Conservation (phyloP, 2,797 vertebrate genomes). For the Sparus aurata region DNA sequence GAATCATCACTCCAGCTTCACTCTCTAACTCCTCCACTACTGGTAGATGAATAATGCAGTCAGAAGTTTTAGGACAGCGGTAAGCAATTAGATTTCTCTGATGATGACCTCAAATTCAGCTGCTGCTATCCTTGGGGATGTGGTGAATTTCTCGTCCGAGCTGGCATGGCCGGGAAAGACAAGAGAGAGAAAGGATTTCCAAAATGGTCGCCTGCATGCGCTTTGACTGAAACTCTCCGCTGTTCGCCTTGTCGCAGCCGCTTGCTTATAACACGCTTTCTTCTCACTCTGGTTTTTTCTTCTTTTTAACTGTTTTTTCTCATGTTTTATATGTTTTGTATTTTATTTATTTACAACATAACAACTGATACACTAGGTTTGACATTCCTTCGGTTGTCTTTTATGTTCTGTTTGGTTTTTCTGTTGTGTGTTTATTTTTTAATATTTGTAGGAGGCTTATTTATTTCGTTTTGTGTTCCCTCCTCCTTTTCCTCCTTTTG, state of each 20-base stretch:
- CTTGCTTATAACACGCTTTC: conserved; percentile 81
- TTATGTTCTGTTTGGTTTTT: conserved; percentile 75
- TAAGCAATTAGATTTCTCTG: conserved; percentile 36
- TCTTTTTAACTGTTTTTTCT: conserved; percentile 62
- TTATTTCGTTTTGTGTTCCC: conserved; percentile 89
- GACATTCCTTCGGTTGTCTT: conserved; percentile 62
- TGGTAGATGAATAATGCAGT: conserved; percentile 34
- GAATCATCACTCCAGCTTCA: conserved; percentile 42
- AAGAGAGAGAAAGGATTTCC: conserved; percentile 18
- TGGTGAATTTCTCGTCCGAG: conserved; percentile 62
- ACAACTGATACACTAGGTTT: conserved; percentile 64
- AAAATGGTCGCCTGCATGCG: conserved; percentile 84
- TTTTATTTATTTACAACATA: conserved; percentile 44
- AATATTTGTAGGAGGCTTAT: conserved; percentile 87
- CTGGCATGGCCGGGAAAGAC: conserved; percentile 71
- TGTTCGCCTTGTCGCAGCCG: conserved; percentile 76
- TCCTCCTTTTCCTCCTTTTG: conserved; percentile 79
- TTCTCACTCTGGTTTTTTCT: conserved; percentile 68
- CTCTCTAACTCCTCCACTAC: conserved; percentile 35
- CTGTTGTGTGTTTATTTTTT: conserved; percentile 80
- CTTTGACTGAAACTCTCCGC: conserved; percentile 74
- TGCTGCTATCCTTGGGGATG: conserved; percentile 45
- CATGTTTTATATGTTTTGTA: conserved; percentile 61
- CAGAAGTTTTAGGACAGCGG: conserved; percentile 34
- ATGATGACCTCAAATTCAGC: conserved; percentile 55